phyloP scores from a whole-genome alignment of 1,140 invertebrate genomes.

The Saxidomus purpurata region DNA sequence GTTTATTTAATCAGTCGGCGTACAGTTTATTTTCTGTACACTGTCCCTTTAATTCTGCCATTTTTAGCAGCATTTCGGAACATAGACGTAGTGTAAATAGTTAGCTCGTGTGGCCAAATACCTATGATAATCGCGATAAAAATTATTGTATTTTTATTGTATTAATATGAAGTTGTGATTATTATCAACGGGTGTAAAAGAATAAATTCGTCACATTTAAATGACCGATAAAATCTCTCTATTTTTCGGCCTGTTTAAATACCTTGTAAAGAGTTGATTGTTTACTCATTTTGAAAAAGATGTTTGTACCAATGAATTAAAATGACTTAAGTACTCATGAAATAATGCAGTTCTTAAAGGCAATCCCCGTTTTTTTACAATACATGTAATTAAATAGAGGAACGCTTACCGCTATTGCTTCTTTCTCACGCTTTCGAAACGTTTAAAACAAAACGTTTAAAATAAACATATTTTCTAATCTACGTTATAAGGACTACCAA shows the following conservation, averaged over 20 bases:
- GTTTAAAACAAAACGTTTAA: too few species aligned
- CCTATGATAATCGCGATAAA: neutral
- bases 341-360: too few species aligned
- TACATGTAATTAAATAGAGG: too few species aligned
- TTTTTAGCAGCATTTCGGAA: neutral
- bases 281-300: neutral
- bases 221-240: constrained; percentile 27
- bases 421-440: too few species aligned
- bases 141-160: neutral
- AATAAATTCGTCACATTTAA: constrained; percentile 18
- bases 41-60: neutral
- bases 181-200: neutral
- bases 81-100: too few species aligned
- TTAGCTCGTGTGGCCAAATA: too few species aligned
- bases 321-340: neutral
- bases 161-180: neutral
- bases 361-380: too few species aligned
- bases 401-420: too few species aligned
- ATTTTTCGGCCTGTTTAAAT: constrained; percentile 22
- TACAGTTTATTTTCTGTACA: neutral
- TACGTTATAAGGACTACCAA: too few species aligned
- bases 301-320: neutral
- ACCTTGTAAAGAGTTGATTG: neutral
- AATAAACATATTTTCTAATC: too few species aligned
- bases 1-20: too few species aligned